Evolutionary conservation across 2,797 vertebrate genomes (phyloP).

Genomic region (Dryobates pubescens): DNA sequence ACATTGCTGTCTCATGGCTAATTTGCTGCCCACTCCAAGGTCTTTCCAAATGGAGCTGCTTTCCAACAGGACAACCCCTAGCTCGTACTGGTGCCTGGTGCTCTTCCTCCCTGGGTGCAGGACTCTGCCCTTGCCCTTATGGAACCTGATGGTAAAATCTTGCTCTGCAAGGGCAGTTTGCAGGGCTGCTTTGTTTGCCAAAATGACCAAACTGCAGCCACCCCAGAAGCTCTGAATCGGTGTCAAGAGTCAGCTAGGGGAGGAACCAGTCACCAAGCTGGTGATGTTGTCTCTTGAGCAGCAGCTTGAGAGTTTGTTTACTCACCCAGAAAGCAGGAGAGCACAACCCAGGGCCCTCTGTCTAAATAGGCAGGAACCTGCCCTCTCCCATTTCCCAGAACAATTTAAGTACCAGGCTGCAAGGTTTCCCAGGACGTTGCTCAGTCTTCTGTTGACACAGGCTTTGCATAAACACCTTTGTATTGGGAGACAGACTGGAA

Average conservation of each 20-base stretch:
- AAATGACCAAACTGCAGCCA: neutral
- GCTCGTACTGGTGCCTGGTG: too few species aligned
- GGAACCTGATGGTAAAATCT: neutral
- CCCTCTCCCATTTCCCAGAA: slow-evolving; percentile 26
- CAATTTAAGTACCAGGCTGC: slow-evolving; percentile 5
- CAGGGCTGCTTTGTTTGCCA: neutral
- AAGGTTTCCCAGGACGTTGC: accelerated
- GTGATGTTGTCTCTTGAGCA: neutral
- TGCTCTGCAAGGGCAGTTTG: neutral
- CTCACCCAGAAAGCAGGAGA: neutral
- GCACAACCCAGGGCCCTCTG: neutral
- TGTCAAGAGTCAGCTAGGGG: neutral
- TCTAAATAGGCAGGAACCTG: accelerated
- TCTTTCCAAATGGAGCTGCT: too few species aligned
- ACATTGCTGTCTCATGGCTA: too few species aligned
- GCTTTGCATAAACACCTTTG: neutral
- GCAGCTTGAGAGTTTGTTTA: neutral
- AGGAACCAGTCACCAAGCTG: neutral
- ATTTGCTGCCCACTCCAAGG: too few species aligned
- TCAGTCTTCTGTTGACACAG: neutral
- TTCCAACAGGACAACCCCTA: too few species aligned
- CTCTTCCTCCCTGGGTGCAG: too few species aligned
- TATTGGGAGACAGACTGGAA: neutral
- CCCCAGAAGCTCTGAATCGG: neutral
- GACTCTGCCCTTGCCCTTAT: too few species aligned